These are phyloP conservation scores for Danio albolineatus DNA, from an alignment of 2,797 vertebrate genomes.

Conservation along the genomic window DNA sequence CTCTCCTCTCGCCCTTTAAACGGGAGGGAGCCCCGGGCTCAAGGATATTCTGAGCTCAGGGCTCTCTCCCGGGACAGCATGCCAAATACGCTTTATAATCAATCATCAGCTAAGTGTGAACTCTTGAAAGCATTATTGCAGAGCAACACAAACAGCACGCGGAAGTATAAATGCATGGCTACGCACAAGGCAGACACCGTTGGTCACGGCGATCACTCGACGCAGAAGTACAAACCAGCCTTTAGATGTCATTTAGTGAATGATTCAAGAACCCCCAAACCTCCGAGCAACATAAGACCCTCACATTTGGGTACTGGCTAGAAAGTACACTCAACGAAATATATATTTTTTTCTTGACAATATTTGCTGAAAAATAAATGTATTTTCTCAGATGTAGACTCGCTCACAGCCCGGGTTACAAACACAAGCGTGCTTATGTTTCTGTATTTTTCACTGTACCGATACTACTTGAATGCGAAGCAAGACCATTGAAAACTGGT, in stretches of 20 bases:
- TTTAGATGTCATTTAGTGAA: slow-evolving; percentile 7
- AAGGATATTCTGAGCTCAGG: too few relatives aligned
- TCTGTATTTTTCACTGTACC: slow-evolving; percentile 76
- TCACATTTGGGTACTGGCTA: slow-evolving; percentile 48
- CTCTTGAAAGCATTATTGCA: too few relatives aligned
- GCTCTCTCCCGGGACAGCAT: too few relatives aligned
- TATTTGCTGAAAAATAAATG: slow-evolving; percentile 23
- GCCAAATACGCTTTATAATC: too few relatives aligned
- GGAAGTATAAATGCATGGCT: too few relatives aligned
- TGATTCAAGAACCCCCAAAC: background rate
- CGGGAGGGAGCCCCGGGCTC: too few relatives aligned
- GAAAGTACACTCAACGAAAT: background rate
- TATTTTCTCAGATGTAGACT: slow-evolving; percentile 35
- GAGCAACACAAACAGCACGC: too few relatives aligned
- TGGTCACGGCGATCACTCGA: too few relatives aligned
- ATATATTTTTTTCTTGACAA: slow-evolving; percentile 28
- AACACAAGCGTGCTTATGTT: slow-evolving; percentile 40
- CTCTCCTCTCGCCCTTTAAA: too few relatives aligned
- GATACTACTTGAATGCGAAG: slow-evolving; percentile 83
- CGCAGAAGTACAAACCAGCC: too few relatives aligned
- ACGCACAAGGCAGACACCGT: too few relatives aligned
- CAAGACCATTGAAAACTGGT: slow-evolving; percentile 81
- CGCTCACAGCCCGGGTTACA: slow-evolving; percentile 36
- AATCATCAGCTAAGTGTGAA: too few relatives aligned
- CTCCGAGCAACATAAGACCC: slow-evolving; percentile 12